These are phyloP conservation scores for Meleagris gallopavo DNA, from an alignment of 2,113 vertebrate genomes.

Conservation along the genomic window DNA sequence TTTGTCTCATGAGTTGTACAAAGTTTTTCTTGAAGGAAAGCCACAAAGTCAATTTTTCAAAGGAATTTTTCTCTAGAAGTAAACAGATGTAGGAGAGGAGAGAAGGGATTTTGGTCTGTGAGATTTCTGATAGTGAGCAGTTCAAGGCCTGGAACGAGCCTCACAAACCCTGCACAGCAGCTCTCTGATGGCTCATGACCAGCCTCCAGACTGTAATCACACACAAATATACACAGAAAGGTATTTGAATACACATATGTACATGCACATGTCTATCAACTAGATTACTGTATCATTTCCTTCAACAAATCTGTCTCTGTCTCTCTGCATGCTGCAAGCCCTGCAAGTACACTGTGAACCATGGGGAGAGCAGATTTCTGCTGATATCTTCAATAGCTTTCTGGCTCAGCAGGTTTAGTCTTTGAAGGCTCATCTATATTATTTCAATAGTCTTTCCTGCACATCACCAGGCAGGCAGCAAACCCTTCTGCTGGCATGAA, in stretches of 20 bases:
- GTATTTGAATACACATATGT: no score
- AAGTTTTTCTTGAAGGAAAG: neutral
- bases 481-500: neutral
- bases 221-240: neutral
- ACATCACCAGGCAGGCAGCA: neutral
- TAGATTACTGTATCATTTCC: neutral
- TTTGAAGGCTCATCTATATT: neutral
- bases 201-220: neutral
- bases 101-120: neutral
- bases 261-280: no score
- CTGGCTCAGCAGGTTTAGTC: neutral
- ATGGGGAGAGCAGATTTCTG: accelerated
- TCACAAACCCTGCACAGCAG: accelerated
- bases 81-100: accelerated
- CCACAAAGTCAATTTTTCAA: neutral
- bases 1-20: accelerated
- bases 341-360: neutral
- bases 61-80: neutral
- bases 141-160: neutral
- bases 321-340: neutral
- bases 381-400: neutral
- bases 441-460: neutral
- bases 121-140: neutral
- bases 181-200: neutral
- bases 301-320: neutral